Evolutionary conservation across 2,113 vertebrate genomes (phyloP).

Genomic region (Corvus cornix): DNA sequence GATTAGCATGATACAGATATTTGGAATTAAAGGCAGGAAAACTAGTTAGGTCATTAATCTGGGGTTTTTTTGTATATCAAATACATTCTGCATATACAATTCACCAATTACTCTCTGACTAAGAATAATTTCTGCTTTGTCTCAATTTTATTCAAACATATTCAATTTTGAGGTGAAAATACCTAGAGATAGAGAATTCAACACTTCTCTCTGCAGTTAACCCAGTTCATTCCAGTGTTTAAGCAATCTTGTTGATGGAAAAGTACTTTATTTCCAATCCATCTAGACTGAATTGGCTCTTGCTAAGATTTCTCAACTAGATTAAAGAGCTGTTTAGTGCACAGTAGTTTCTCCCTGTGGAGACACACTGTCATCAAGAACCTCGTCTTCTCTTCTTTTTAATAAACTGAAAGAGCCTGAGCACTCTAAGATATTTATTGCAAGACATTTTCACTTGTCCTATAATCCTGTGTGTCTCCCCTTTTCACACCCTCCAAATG

Average conservation of each 20-base stretch:
- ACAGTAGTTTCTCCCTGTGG: neutral
- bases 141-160: neutral
- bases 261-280: neutral
- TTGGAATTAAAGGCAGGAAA: neutral
- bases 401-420: constrained; percentile 13
- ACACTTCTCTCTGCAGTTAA: neutral
- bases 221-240: neutral
- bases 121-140: neutral
- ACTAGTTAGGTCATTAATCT: neutral
- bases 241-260: neutral
- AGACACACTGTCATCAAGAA: neutral
- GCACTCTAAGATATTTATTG: neutral
- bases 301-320: neutral
- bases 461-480: neutral
- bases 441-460: neutral
- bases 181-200: neutral
- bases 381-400: neutral
- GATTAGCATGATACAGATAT: neutral
- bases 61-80: neutral
- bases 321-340: constrained; percentile 24
- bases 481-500: neutral
- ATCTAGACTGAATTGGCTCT: neutral
- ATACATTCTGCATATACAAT: neutral
- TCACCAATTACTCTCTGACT: neutral
- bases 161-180: neutral